Evolutionary conservation across 2,888 invertebrate genomes (phyloP).

Genomic region (Lathronympha strigana): DNA sequence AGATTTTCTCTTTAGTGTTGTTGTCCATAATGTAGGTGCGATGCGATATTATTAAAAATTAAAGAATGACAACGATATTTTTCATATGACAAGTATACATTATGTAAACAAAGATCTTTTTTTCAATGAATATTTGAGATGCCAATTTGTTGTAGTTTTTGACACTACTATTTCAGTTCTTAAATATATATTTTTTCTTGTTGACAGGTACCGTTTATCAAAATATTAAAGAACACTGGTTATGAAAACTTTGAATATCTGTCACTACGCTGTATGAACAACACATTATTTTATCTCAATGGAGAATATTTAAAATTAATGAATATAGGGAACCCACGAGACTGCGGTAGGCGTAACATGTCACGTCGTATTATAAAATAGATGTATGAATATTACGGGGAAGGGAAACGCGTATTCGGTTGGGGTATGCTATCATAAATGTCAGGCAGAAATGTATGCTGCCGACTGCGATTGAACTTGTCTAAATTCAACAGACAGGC

Average conservation of each 20-base stretch:
- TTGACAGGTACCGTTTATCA: not conserved
- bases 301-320: not conserved
- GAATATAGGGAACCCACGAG: not conserved
- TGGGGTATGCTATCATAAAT: not conserved
- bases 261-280: not conserved
- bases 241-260: not conserved
- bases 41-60: too few relatives aligned
- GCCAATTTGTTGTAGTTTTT: not conserved
- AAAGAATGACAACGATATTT: not conserved
- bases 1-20: constrained; percentile 9
- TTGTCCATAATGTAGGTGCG: not conserved
- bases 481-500: too few relatives aligned
- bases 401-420: not conserved
- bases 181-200: too few relatives aligned
- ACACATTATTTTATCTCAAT: not conserved
- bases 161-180: not conserved
- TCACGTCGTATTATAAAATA: constrained; percentile 12
- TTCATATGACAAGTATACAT: not conserved
- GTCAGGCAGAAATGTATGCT: not conserved
- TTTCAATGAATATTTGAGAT: not conserved
- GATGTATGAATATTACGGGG: not conserved
- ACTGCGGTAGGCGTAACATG: not conserved
- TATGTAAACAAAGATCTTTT: not conserved
- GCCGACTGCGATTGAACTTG: too few relatives aligned
- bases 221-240: not conserved